Percentiles rank a stretch among this genome's conserved stretches.
phyloP scores from a whole-genome alignment of 2,888 invertebrate genomes.

The Idaea dimidiata region DNA sequence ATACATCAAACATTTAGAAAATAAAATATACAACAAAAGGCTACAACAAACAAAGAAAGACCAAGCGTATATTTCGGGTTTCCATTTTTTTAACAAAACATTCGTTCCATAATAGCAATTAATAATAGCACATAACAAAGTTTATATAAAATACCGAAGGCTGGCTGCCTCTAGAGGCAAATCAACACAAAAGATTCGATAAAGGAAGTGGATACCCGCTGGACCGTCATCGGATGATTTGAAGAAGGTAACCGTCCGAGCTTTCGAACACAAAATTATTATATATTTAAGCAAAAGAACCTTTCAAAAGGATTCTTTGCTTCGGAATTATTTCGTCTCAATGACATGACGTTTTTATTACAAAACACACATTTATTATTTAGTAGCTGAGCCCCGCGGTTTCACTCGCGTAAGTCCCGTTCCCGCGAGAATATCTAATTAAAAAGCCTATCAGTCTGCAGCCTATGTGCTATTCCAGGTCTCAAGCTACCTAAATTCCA shows the following conservation, averaged over 20 bases:
- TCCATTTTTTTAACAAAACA: neutral
- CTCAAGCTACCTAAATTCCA: too few relatives aligned
- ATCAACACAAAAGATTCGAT: neutral
- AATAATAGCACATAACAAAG: neutral
- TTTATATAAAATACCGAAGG: neutral
- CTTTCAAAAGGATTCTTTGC: neutral
- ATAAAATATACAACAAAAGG: too few relatives aligned
- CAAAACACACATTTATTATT: neutral
- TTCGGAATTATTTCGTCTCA: neutral
- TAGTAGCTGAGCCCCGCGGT: too few relatives aligned
- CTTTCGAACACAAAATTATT: conserved; percentile 4
- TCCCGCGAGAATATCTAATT: too few relatives aligned
- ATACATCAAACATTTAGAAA: too few relatives aligned
- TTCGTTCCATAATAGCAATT: neutral
- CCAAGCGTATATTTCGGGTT: too few relatives aligned
- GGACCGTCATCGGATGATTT: neutral
- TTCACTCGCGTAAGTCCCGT: too few relatives aligned
- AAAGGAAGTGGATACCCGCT: neutral
- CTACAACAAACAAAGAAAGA: too few relatives aligned
- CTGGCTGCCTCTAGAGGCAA: neutral
- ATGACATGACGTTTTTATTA: neutral
- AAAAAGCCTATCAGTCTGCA: too few relatives aligned
- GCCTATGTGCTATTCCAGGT: too few relatives aligned
- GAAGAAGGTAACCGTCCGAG: neutral
- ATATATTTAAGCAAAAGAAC: neutral